Percentiles rank a stretch among this genome's conserved stretches.
phyloP scores from a whole-genome alignment of 2,797 vertebrate species.

The Lepilemur septentrionalis region DNA sequence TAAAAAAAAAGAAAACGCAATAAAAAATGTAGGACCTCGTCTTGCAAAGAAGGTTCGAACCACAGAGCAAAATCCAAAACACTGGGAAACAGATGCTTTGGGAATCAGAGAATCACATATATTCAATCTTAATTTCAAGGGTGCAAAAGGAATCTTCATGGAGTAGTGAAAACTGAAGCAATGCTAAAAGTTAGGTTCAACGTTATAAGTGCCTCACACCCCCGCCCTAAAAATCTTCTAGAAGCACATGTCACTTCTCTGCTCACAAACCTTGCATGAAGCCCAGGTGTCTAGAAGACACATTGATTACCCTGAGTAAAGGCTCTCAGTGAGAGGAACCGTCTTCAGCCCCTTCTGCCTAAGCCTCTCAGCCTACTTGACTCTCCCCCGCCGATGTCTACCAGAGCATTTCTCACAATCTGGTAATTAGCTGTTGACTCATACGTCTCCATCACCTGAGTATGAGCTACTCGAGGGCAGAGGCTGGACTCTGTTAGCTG shows the following conservation, averaged over 20 bases:
- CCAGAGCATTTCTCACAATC: neutral
- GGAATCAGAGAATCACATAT: neutral
- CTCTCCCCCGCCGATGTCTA: fast-evolving
- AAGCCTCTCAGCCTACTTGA: neutral
- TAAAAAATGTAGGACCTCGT: neutral
- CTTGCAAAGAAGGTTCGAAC: conserved; percentile 11
- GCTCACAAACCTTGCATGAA: neutral
- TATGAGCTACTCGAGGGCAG: neutral
- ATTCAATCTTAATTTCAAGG: neutral
- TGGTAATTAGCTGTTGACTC: neutral
- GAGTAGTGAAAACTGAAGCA: neutral
- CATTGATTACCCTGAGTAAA: too few species aligned
- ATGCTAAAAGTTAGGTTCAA: neutral
- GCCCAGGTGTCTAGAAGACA: neutral
- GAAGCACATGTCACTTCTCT: neutral
- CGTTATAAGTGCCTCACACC: neutral
- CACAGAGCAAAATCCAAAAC: neutral
- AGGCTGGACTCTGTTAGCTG: neutral
- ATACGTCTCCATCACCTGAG: neutral
- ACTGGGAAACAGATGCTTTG: neutral
- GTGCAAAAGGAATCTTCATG: neutral
- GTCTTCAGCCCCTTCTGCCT: neutral
- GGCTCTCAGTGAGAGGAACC: neutral
- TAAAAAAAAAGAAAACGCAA: neutral
- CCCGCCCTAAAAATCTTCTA: neutral